Conservation (phyloP, 2,888 invertebrate genomes). For the Caenorhabditis wallacei region DNA sequence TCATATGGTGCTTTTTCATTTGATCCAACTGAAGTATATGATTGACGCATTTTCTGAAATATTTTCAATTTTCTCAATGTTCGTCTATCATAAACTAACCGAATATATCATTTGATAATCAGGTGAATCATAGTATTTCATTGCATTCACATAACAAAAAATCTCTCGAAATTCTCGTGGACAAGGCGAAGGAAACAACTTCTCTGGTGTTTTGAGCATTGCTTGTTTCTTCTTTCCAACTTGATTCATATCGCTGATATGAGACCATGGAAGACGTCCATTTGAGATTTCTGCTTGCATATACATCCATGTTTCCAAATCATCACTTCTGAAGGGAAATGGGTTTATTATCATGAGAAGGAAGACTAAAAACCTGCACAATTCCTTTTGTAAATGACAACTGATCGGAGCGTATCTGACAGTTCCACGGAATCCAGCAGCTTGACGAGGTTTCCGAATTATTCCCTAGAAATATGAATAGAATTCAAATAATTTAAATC, state of each 20-base stretch:
- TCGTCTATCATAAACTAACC: neutral
- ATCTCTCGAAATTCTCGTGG: constrained; percentile 61
- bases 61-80: neutral
- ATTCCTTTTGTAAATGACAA: constrained; percentile 78
- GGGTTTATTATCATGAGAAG: neutral
- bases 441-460: constrained; percentile 79
- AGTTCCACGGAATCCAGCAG: constrained; percentile 81
- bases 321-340: constrained; percentile 46
- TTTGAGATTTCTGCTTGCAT: constrained; percentile 76
- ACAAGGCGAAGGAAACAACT: constrained; percentile 71
- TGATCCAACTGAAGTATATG: constrained; percentile 63
- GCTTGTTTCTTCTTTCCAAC: constrained; percentile 78
- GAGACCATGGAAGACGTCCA: constrained; percentile 76
- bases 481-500: neutral
- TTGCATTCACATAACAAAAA: constrained; percentile 16
- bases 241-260: constrained; percentile 76
- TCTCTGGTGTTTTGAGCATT: constrained; percentile 62
- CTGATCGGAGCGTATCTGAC: constrained; percentile 80
- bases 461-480: constrained; percentile 65
- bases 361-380: constrained; percentile 67
- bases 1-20: constrained; percentile 24
- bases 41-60: constrained; percentile 56
- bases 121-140: constrained; percentile 80
- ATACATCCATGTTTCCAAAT: constrained; percentile 76
- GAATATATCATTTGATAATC: constrained; percentile 76